Percentiles rank a stretch among this genome's conserved stretches.
These are phyloP conservation scores for Ictalurus punctatus DNA, from an alignment of 2,113 vertebrate genomes.

Conservation along the genomic window DNA sequence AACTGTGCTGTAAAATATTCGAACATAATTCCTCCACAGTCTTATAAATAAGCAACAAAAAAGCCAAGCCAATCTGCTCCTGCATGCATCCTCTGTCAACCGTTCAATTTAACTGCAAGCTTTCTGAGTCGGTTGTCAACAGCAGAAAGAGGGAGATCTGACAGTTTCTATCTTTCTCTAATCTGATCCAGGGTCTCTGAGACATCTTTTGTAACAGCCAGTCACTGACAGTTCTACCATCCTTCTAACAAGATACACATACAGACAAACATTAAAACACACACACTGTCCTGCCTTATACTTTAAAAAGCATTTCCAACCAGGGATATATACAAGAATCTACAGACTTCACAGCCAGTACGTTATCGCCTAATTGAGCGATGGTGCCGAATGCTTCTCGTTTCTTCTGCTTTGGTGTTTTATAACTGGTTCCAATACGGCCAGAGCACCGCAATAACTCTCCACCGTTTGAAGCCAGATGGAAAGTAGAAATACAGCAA, in stretches of 20 bases:
- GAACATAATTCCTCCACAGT: not conserved
- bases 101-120: not conserved
- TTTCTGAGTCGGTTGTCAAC: not conserved
- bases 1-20: not conserved
- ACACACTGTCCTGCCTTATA: not conserved
- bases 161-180: conserved; percentile 6
- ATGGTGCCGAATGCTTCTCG: not conserved
- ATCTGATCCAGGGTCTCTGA: not conserved
- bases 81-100: not conserved
- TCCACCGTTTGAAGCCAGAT: not conserved
- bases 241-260: not conserved
- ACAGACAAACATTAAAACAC: not conserved
- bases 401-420: not conserved
- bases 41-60: not conserved
- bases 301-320: not conserved
- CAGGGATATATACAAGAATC: not conserved
- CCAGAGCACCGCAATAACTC: not conserved
- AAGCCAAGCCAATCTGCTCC: not conserved
- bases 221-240: not conserved
- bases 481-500: not conserved
- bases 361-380: not conserved
- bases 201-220: conserved; percentile 5
- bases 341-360: not conserved
- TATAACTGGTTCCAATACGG: not conserved
- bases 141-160: not conserved